A percentile compares a stretch with the other conserved stretches of the same genome.
Conservation (phyloP, 2,113 vertebrate species). For the Pandion haliaetus region DNA sequence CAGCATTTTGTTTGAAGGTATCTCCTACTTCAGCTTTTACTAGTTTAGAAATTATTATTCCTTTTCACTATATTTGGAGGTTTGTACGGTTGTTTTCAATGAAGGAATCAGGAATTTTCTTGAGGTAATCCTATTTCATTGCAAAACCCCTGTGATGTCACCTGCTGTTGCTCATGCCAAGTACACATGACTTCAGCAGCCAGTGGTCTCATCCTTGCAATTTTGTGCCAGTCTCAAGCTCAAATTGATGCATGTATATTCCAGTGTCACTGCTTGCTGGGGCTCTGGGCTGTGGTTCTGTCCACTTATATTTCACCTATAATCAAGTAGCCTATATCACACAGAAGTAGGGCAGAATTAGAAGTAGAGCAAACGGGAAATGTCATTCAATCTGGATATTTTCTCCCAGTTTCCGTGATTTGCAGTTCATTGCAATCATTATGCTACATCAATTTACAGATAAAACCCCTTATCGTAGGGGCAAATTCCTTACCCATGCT, state of each 20-base stretch:
- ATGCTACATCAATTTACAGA: not conserved
- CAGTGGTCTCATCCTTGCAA: not conserved
- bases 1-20: not conserved
- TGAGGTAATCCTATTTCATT: not conserved
- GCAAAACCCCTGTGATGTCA: not conserved
- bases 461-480: not conserved
- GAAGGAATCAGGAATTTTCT: not conserved
- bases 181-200: not conserved
- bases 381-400: not conserved
- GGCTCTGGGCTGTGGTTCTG: not conserved
- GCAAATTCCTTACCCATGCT: not conserved
- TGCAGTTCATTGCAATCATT: not conserved
- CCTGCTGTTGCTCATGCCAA: not conserved
- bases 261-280: not conserved
- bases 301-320: not conserved
- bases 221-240: not conserved
- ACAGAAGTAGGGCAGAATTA: not conserved
- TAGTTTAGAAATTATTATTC: not conserved
- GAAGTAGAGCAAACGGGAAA: not conserved
- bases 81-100: not conserved
- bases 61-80: not conserved
- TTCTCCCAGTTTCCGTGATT: not conserved
- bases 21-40: not conserved
- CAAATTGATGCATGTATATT: not conserved
- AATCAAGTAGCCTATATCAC: not conserved